Percentiles rank a stretch among this genome's conserved stretches.
Evolutionary conservation across 2,888 invertebrate species (phyloP).

Genomic region (Sinelater perroti): DNA sequence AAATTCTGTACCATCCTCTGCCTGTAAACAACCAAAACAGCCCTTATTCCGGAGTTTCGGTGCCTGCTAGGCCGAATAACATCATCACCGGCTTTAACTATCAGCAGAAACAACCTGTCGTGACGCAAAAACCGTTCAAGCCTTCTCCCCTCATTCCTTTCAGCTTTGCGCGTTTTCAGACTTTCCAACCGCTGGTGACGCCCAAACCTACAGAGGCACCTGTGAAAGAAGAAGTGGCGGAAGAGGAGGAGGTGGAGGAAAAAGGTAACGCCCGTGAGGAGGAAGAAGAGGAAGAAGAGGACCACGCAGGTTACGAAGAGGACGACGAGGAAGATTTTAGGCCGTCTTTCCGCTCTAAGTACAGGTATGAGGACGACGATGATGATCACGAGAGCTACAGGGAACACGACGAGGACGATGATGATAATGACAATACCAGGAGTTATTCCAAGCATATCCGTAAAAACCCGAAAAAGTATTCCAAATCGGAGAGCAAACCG

Average conservation of each 20-base stretch:
- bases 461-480: constrained; percentile 22
- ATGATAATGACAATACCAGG: constrained; percentile 34
- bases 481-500: constrained; percentile 12
- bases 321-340: constrained; percentile 24
- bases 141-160: constrained; percentile 23
- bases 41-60: constrained; percentile 3
- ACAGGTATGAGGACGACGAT: constrained; percentile 31
- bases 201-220: constrained; percentile 19
- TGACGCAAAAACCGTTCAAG: constrained; percentile 29
- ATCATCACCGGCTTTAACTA: background rate
- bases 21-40: constrained; percentile 2
- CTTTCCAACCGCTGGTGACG: background rate
- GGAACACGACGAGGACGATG: constrained; percentile 39
- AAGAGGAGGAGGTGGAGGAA: constrained; percentile 20
- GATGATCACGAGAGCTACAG: constrained; percentile 32
- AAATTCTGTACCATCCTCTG: constrained; percentile 29
- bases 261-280: constrained; percentile 1
- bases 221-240: constrained; percentile 31
- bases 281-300: constrained; percentile 28
- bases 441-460: constrained; percentile 18
- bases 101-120: constrained; percentile 7
- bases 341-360: constrained; percentile 18
- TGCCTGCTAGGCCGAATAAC: constrained; percentile 10
- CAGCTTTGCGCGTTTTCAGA: constrained; percentile 5
- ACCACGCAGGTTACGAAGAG: constrained; percentile 28